Percentiles rank a stretch among this genome's conserved stretches.
phyloP scores from a whole-genome alignment of 2,888 invertebrate genomes.

The Caradrina clavipalpis region DNA sequence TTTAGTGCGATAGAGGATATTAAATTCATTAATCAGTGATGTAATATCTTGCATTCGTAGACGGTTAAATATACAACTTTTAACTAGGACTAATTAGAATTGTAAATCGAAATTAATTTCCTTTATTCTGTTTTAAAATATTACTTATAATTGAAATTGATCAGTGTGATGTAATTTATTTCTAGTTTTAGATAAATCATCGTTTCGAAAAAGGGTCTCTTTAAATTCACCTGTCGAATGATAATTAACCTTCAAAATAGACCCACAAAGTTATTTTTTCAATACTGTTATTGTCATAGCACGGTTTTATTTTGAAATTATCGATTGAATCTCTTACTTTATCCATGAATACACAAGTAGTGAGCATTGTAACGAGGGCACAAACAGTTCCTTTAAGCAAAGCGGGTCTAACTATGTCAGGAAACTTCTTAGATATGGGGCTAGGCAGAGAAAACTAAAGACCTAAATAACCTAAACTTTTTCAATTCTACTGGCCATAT shows the following conservation, averaged over 20 bases:
- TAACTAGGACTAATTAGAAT: conserved; percentile 30
- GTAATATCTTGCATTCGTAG: conserved; percentile 15
- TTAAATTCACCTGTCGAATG: neutral
- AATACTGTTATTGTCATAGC: neutral
- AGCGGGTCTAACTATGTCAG: conserved; percentile 43
- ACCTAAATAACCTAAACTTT: neutral
- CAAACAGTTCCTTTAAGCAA: conserved; percentile 44
- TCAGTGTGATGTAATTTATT: neutral
- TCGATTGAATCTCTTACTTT: conserved; percentile 3
- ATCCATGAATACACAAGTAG: conserved; percentile 22
- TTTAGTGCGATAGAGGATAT: conserved; percentile 1
- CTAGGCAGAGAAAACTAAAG: conserved; percentile 14
- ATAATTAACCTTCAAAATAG: neutral
- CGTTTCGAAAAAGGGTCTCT: neutral
- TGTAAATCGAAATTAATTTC: conserved; percentile 24
- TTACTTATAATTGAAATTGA: neutral
- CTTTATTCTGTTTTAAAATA: no score
- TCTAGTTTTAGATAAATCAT: neutral
- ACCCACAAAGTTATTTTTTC: neutral
- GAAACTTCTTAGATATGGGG: conserved; percentile 18
- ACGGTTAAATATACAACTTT: conserved; percentile 8
- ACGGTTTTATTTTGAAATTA: neutral
- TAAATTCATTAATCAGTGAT: conserved; percentile 17
- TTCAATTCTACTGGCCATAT: conserved; percentile 15
- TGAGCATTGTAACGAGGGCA: conserved; percentile 33